phyloP scores from a whole-genome alignment of 2,888 invertebrate genomes.

The Ochropleura plecta region DNA sequence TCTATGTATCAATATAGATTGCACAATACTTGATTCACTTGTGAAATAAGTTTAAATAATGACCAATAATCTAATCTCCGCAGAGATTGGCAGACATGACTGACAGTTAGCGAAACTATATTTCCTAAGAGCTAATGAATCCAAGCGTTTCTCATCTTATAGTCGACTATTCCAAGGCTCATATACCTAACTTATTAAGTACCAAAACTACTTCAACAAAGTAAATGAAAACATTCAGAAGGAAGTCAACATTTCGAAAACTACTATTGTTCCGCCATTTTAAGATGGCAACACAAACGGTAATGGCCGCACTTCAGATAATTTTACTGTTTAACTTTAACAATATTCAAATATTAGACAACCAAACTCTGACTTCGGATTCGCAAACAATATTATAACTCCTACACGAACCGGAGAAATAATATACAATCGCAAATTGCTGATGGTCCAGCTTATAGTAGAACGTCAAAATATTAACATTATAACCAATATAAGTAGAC shows the following conservation, averaged over 20 bases:
- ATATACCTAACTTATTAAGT: not conserved
- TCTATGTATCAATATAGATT: too few species aligned
- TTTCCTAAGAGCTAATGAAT: not conserved
- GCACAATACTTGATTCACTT: too few species aligned
- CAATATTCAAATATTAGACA: slow-evolving; percentile 54
- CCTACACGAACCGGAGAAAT: slow-evolving; percentile 33
- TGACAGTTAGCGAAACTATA: not conserved
- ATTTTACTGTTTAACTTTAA: slow-evolving; percentile 56
- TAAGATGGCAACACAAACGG: slow-evolving; percentile 44
- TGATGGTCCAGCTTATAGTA: slow-evolving; percentile 25
- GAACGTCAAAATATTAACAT: slow-evolving; percentile 10
- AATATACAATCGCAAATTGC: slow-evolving; percentile 48
- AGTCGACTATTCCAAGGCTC: not conserved
- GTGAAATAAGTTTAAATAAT: not conserved
- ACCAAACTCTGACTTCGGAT: slow-evolving; percentile 25
- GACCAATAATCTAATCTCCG: not conserved
- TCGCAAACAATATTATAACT: slow-evolving; percentile 47
- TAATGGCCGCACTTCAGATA: slow-evolving; percentile 46
- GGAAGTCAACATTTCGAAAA: slow-evolving; percentile 28
- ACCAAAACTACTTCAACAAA: slow-evolving; percentile 17
- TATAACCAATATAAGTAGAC: slow-evolving; percentile 40
- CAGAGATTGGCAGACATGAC: not conserved
- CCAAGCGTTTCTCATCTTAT: too few species aligned
- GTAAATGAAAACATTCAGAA: slow-evolving; percentile 38
- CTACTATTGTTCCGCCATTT: slow-evolving; percentile 35